phyloP scores from a whole-genome alignment of 2,797 vertebrate genomes.

The Eulemur albifrons region DNA sequence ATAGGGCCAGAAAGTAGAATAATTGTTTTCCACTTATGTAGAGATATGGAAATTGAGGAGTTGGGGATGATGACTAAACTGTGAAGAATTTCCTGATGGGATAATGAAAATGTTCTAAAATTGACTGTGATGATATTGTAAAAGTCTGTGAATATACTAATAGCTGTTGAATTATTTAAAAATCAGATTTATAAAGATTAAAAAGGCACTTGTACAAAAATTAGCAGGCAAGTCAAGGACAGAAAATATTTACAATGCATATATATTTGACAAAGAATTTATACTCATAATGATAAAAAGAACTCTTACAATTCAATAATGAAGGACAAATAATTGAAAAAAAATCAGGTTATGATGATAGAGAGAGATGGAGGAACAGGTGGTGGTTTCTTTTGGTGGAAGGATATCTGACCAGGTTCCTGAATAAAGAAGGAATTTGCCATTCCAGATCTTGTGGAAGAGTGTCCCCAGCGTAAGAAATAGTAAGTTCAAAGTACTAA shows the following conservation, averaged over 20 bases:
- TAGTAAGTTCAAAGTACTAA: neutral
- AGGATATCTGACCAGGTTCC: neutral
- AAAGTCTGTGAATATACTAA: neutral
- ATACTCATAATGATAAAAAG: neutral
- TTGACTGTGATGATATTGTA: neutral
- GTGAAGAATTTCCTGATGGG: neutral
- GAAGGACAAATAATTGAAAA: neutral
- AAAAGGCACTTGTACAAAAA: neutral
- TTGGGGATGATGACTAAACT: neutral
- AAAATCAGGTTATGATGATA: neutral
- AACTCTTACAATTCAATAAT: neutral
- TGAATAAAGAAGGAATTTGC: neutral
- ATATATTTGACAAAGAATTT: neutral
- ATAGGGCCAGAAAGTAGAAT: neutral
- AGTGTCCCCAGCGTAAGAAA: neutral
- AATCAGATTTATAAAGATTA: neutral
- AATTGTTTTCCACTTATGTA: neutral
- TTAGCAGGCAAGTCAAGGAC: neutral
- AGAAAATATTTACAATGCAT: neutral
- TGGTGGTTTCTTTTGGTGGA: neutral
- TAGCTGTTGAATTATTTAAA: neutral
- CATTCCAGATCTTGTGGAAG: neutral
- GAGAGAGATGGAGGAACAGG: neutral
- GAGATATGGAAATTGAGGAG: neutral
- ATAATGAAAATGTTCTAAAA: neutral